These are phyloP conservation scores for Ectropis crepuscularia DNA, from an alignment of 2,888 invertebrate genomes.

Conservation along the genomic window DNA sequence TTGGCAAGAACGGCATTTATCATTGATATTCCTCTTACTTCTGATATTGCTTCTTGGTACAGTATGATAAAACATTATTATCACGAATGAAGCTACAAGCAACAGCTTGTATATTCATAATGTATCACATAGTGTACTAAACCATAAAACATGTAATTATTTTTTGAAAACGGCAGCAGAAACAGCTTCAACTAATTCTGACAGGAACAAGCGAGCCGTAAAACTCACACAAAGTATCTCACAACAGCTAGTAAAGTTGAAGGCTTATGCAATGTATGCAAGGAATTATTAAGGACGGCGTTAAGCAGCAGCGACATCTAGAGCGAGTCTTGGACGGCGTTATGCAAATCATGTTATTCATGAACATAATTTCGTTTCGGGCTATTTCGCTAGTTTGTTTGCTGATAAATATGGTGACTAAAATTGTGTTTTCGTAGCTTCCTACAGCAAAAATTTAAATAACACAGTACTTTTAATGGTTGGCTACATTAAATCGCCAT, in stretches of 20 bases:
- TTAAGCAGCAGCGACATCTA: conserved; percentile 20
- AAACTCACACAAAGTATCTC: conserved; percentile 7
- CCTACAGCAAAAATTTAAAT: background rate
- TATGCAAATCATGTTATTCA: conserved; percentile 25
- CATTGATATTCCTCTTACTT: too few species aligned
- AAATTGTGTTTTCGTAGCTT: background rate
- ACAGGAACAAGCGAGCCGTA: conserved; percentile 2
- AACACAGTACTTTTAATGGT: background rate
- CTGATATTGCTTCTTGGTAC: too few species aligned
- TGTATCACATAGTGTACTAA: background rate
- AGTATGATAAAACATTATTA: too few species aligned
- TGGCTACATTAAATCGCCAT: too few species aligned
- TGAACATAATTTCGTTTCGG: conserved; percentile 25
- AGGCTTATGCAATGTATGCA: conserved; percentile 23
- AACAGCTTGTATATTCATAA: too few species aligned
- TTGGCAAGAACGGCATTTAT: too few species aligned
- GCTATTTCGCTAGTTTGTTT: conserved; percentile 26
- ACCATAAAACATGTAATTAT: background rate
- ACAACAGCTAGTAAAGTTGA: conserved; percentile 20
- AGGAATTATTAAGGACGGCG: conserved; percentile 25
- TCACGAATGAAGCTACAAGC: too few species aligned
- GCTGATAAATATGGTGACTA: conserved; percentile 4
- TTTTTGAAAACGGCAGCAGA: background rate
- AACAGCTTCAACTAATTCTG: conserved; percentile 7
- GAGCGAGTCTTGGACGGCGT: conserved; percentile 20